Conservation (phyloP, 2,888 invertebrate species). For the Maniola hyperantus region DNA sequence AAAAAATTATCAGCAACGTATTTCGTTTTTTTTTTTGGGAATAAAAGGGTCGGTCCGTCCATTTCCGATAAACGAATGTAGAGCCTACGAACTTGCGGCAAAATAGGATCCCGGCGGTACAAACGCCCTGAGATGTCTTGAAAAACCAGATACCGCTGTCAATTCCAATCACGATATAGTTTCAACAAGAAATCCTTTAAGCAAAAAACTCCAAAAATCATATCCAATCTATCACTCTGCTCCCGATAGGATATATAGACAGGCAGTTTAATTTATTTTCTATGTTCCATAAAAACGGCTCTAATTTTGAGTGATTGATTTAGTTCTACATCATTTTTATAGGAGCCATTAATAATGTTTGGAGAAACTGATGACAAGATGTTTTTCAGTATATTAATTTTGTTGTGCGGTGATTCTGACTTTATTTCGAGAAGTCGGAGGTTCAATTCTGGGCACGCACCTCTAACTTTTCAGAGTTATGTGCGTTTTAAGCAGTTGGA, state of each 20-base stretch:
- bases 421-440: no score
- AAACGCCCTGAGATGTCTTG: constrained; percentile 52
- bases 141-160: constrained; percentile 65
- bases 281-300: constrained; percentile 13
- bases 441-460: no score
- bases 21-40: constrained; percentile 9
- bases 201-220: constrained; percentile 8
- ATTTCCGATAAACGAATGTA: constrained; percentile 10
- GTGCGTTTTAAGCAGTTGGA: no score
- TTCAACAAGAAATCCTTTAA: constrained; percentile 41
- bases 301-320: constrained; percentile 20
- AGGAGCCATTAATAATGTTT: neutral
- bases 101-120: constrained; percentile 46
- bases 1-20: constrained; percentile 11
- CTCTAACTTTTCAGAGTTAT: no score
- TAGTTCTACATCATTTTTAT: constrained; percentile 8
- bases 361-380: neutral
- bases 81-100: neutral
- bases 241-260: constrained; percentile 11
- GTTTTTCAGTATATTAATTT: neutral
- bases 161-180: constrained; percentile 58
- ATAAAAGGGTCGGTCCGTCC: constrained; percentile 3
- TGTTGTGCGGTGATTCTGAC: no score
- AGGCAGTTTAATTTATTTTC: constrained; percentile 21
- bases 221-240: constrained; percentile 15